phyloP scores from a whole-genome alignment of 2,113 vertebrate genomes.

The Siniperca knerii region DNA sequence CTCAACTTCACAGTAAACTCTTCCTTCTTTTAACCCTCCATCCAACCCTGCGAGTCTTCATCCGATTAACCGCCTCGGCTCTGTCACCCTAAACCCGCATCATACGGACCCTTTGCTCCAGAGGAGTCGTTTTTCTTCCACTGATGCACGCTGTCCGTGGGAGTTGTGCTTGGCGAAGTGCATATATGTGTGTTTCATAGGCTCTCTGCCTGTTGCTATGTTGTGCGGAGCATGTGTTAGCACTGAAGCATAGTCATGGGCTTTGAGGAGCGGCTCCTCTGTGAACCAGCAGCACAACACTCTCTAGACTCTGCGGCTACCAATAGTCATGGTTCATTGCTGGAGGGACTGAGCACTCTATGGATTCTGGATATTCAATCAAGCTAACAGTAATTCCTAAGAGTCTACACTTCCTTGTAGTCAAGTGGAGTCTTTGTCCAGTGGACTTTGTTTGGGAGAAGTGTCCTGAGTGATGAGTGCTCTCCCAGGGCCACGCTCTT shows the following conservation, averaged over 20 bases:
- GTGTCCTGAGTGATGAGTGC: constrained; percentile 52
- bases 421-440: constrained; percentile 42
- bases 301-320: constrained; percentile 24
- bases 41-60: constrained; percentile 31
- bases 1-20: constrained; percentile 66
- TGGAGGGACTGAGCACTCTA: constrained; percentile 24
- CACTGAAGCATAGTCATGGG: constrained; percentile 44
- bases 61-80: constrained; percentile 53
- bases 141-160: constrained; percentile 24
- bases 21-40: constrained; percentile 54
- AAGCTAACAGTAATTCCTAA: constrained; percentile 24
- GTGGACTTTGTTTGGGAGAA: constrained; percentile 55
- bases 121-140: constrained; percentile 43
- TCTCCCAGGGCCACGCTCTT: neutral
- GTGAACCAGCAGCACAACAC: constrained; percentile 41
- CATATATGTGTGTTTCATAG: constrained; percentile 14
- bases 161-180: constrained; percentile 40
- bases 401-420: constrained; percentile 28
- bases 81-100: constrained; percentile 43
- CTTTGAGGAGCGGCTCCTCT: constrained; percentile 45
- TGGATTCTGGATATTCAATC: constrained; percentile 59
- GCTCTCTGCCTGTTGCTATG: constrained; percentile 27
- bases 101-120: constrained; percentile 48
- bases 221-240: constrained; percentile 28
- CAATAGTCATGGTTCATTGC: constrained; percentile 30